Base-by-base conservation (phyloP, 2,888 invertebrate species). In the Lasius fuliginosus region DNA sequence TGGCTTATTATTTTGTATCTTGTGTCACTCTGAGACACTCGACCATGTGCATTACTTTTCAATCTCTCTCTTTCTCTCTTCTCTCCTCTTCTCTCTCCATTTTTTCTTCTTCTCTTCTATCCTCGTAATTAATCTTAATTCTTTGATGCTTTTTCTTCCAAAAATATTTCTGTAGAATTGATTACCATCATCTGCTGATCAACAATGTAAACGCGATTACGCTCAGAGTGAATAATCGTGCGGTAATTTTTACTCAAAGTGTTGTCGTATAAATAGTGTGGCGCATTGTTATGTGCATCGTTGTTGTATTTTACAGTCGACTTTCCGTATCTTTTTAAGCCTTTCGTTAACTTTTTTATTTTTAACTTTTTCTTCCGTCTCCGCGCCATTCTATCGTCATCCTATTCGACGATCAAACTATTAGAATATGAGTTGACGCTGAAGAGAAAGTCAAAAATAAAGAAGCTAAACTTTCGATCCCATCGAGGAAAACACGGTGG, bases 231-330 rank as follows among this genome's bases (percentile, higher is more conserved):
- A 62, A 84, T 82, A 79, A 86, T 84, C 85, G 82, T 69, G 67
- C 76, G 65, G 84, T 75, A 86, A 73, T 69, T 83, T 82, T 33
- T 86, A 73, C 60, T 30, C 42, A 83, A 82, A 68, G 12, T 77
- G 27, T 67, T 67, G 65, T 69, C 81, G 86, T 85, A 58, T 85
- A 82, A 67, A 87, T 71, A 88, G 87, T 91, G 90, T 91, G 91
- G 91, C 92, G 91, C 91, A 90, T 93, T 93, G 92, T 93, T 92
- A 92, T 92, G 23, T 23, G 90, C 90, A 92, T 91, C 92, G 89
- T 92, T 92, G 89, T 93, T 93, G 90, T 91, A 91, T 88, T 92
- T 91, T 91, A 91, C 85, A 85, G 40, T 73, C 36, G 27, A 8
- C 12, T 18, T 40, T 58, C 27, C 27, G 15, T 27, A 58, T 58